Conservation (phyloP, 1,140 invertebrate species). For the Caenorhabditis brenneri region DNA sequence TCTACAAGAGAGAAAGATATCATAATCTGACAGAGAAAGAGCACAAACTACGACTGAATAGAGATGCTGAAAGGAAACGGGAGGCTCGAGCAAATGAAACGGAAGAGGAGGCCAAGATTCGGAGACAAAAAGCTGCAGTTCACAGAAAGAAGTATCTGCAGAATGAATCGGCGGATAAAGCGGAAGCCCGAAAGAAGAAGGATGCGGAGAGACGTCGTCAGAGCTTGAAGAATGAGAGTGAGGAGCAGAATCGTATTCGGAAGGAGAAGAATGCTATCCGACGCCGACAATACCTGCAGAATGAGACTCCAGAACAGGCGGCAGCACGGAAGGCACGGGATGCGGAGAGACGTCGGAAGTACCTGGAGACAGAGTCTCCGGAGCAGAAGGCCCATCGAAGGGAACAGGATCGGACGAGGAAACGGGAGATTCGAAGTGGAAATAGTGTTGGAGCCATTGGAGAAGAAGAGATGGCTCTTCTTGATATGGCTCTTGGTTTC, state of each 20-base stretch:
- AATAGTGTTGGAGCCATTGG: too few relatives aligned
- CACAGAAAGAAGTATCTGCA: neutral
- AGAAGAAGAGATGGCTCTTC: too few relatives aligned
- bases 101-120: neutral
- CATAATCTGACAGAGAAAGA: neutral
- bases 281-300: neutral
- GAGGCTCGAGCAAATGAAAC: neutral
- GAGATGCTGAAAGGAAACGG: neutral
- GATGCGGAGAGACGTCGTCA: neutral
- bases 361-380: neutral
- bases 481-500: too few relatives aligned
- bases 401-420: neutral
- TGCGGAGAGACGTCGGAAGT: neutral
- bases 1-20: neutral
- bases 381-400: neutral
- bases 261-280: neutral
- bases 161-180: neutral
- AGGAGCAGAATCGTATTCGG: neutral
- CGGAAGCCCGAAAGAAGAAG: neutral
- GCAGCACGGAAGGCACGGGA: neutral
- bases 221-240: neutral
- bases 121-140: neutral
- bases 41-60: neutral
- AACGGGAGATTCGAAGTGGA: neutral
- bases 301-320: neutral